Evolutionary conservation across 30 jellyfish, hydroid and myxozoan species (phyloP).

Genomic region (Aurelia sp.): DNA sequence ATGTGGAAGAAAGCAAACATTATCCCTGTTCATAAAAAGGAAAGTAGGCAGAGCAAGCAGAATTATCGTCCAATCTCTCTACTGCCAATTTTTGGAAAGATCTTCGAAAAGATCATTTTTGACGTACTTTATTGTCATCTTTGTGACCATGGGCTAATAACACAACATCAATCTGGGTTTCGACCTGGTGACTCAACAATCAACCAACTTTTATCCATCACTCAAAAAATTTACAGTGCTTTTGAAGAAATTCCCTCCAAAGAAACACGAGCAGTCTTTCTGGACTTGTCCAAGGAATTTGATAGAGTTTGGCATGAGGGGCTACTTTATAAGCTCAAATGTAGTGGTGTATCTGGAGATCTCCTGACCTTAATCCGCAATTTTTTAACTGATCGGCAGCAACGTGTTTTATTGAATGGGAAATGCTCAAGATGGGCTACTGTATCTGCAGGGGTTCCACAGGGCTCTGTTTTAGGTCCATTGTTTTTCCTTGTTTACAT

Average conservation of each 20-base stretch:
- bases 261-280: slow-evolving; percentile 69
- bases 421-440: too few species aligned
- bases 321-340: slow-evolving; percentile 48
- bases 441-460: too few species aligned
- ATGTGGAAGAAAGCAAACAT: too few species aligned
- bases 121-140: slow-evolving; percentile 42
- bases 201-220: slow-evolving; percentile 23
- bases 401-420: too few species aligned
- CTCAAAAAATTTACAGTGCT: slow-evolving; percentile 58
- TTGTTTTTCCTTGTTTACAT: too few species aligned
- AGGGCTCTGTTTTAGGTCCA: too few species aligned
- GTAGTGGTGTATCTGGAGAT: slow-evolving; percentile 60
- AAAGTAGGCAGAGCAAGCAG: too few species aligned
- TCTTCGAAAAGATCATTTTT: slow-evolving; percentile 34
- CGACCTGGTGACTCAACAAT: slow-evolving; percentile 61
- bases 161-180: slow-evolving; percentile 54
- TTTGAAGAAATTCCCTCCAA: slow-evolving; percentile 59
- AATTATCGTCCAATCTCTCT: background rate
- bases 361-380: background rate
- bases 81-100: background rate
- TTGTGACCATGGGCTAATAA: slow-evolving; percentile 30
- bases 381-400: too few species aligned
- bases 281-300: slow-evolving; percentile 67
- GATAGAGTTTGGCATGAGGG: slow-evolving; percentile 76
- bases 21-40: too few species aligned